Conservation (phyloP, 2,113 vertebrate species). For the Myotis brandtii region DNA sequence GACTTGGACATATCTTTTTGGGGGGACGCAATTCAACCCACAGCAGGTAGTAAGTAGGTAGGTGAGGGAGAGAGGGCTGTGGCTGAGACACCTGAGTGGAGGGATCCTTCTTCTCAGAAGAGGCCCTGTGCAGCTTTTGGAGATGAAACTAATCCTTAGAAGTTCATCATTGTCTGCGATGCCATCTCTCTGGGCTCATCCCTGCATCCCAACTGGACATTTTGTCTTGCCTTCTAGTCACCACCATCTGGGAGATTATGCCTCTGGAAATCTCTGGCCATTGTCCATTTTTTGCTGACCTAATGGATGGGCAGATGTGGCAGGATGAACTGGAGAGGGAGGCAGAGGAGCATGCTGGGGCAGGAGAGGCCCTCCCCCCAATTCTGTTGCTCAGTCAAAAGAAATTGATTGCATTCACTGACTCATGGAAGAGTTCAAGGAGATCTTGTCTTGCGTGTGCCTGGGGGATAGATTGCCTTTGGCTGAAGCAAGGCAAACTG, state of each 20-base stretch:
- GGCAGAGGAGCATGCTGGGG: too few species aligned
- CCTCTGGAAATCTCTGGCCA: neutral
- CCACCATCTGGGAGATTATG: neutral
- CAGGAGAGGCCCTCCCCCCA: neutral
- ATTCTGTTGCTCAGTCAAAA: neutral
- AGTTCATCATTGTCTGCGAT: accelerated
- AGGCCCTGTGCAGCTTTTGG: neutral
- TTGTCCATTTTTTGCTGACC: neutral
- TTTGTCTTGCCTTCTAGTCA: neutral
- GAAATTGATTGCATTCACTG: neutral
- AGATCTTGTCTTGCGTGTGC: neutral
- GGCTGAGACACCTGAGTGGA: neutral
- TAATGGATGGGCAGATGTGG: neutral
- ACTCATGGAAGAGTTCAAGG: neutral
- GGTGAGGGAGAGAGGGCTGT: neutral
- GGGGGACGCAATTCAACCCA: neutral
- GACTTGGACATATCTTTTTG: neutral
- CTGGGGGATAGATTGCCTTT: neutral
- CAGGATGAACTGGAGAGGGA: accelerated
- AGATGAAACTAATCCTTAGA: neutral
- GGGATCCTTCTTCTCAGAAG: neutral
- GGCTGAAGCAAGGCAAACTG: neutral
- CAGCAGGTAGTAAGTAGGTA: neutral
- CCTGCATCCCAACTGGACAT: neutral
- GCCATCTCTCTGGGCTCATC: neutral